These are phyloP conservation scores for Origma solitaria DNA, from an alignment of 2,113 vertebrate genomes.

Conservation along the genomic window DNA sequence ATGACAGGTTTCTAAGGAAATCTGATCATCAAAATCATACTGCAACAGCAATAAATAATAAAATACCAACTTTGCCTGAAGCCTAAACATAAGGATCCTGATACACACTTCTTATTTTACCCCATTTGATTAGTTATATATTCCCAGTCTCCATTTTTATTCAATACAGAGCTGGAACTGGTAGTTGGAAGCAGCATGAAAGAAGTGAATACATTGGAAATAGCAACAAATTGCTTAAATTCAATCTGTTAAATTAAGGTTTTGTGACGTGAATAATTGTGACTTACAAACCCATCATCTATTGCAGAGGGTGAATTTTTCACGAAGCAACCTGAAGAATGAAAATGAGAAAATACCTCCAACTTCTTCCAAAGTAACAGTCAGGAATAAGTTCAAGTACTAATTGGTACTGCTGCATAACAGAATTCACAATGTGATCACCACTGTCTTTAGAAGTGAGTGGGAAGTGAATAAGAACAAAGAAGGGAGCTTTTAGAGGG, in stretches of 20 bases:
- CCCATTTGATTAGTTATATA: background rate
- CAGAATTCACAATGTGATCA: background rate
- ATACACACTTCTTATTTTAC: background rate
- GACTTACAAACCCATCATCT: background rate
- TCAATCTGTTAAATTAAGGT: background rate
- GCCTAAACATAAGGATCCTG: background rate
- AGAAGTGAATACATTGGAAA: background rate
- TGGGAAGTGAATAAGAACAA: background rate
- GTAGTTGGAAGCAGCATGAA: background rate
- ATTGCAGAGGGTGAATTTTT: background rate
- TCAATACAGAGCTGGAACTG: background rate
- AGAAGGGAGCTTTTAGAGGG: background rate
- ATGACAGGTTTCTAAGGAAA: background rate
- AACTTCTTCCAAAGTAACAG: background rate
- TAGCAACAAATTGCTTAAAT: background rate
- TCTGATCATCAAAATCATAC: background rate
- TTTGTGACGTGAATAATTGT: background rate
- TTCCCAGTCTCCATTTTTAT: background rate
- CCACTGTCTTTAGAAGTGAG: background rate
- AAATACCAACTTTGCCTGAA: background rate
- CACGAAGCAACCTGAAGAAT: background rate
- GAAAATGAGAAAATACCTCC: background rate
- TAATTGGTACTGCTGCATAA: background rate
- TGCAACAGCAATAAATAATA: background rate
- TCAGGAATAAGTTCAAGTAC: background rate